phyloP scores from a whole-genome alignment of 1,140 invertebrate species.

The Cotesia chilonis region DNA sequence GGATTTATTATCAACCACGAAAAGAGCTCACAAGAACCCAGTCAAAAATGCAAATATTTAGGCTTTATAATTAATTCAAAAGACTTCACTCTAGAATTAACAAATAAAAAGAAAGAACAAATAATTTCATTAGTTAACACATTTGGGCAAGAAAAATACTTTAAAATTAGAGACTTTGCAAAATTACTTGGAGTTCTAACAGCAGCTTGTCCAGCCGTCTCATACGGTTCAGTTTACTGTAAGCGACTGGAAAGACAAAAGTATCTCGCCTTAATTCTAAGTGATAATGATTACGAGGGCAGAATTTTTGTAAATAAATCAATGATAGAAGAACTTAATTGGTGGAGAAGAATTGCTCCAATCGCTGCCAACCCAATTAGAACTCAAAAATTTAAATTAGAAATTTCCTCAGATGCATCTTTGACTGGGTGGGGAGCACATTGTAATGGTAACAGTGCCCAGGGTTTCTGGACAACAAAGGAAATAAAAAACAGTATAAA shows the following conservation, averaged over 20 bases:
- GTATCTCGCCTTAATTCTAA: slow-evolving; percentile 3
- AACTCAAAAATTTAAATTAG: neutral
- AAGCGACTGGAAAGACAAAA: slow-evolving; percentile 21
- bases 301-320: slow-evolving; percentile 2
- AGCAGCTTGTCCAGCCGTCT: slow-evolving; percentile 12
- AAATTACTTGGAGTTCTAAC: slow-evolving; percentile 2
- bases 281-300: slow-evolving; percentile 1
- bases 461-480: slow-evolving; percentile 10
- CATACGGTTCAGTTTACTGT: slow-evolving; percentile 4
- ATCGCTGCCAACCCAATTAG: neutral
- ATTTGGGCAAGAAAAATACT: neutral
- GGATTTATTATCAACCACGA: slow-evolving; percentile 21
- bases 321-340: slow-evolving; percentile 13
- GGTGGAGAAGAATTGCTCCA: slow-evolving; percentile 9
- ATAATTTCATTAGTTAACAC: neutral
- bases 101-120: slow-evolving; percentile 3
- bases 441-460: neutral
- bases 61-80: slow-evolving; percentile 18
- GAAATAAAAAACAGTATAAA: neutral
- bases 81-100: slow-evolving; percentile 5
- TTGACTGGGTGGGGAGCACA: slow-evolving; percentile 11
- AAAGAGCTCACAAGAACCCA: slow-evolving; percentile 3
- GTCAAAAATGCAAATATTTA: slow-evolving; percentile 22
- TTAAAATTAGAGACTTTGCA: slow-evolving; percentile 10
- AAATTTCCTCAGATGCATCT: slow-evolving; percentile 17